Conservation (phyloP, 2,113 vertebrate genomes). For the Phalacrocorax brasilianus region DNA sequence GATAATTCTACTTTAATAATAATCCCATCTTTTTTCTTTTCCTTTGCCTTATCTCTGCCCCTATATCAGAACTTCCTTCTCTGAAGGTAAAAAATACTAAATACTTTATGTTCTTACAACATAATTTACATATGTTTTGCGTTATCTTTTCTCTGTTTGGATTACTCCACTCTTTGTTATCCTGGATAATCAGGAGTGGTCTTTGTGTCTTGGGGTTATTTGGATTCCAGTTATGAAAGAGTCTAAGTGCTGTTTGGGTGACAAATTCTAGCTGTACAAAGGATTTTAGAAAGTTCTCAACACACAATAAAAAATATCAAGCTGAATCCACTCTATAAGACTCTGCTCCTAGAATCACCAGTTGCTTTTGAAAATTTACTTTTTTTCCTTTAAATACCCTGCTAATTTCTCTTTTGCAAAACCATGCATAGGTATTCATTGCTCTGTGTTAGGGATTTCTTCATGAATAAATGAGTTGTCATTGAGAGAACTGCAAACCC, state of each 20-base stretch:
- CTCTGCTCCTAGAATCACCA: not conserved
- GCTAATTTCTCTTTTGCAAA: not conserved
- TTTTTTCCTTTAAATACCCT: not conserved
- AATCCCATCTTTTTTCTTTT: not conserved
- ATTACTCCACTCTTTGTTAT: not conserved
- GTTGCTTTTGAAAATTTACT: not conserved
- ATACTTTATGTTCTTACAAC: not conserved
- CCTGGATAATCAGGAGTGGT: not conserved
- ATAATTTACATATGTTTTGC: not conserved
- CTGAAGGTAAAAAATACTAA: not conserved
- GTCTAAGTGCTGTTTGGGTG: not conserved
- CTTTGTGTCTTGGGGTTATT: not conserved
- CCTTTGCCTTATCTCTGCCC: not conserved
- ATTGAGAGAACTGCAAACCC: not conserved
- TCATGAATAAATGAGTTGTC: not conserved
- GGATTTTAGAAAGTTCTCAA: not conserved
- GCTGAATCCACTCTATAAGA: not conserved
- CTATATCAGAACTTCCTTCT: not conserved
- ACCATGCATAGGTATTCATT: not conserved
- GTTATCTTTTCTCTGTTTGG: not conserved
- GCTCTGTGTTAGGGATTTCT: not conserved
- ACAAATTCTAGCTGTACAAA: not conserved
- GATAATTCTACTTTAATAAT: not conserved
- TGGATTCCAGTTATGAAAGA: not conserved
- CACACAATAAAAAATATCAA: accelerated